Percentiles rank a stretch among this genome's conserved stretches.
These are phyloP conservation scores for Cettia cetti DNA, from an alignment of 2,113 vertebrate genomes.

Conservation along the genomic window DNA sequence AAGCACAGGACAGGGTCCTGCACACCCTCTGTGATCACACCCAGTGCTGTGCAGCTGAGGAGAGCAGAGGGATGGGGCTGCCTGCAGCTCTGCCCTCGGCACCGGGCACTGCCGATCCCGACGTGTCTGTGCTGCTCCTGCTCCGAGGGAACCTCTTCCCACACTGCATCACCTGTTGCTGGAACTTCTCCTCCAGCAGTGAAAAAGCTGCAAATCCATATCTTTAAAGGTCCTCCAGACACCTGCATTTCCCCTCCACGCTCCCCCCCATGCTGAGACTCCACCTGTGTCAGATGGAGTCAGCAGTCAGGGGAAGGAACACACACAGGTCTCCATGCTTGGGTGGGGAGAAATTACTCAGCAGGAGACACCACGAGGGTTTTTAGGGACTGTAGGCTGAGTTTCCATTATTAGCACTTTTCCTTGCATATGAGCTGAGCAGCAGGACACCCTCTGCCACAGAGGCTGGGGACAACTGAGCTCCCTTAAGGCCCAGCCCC, in stretches of 20 bases:
- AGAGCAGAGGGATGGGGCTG: neutral
- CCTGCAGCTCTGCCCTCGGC: neutral
- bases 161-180: neutral
- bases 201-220: neutral
- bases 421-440: neutral
- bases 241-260: neutral
- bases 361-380: neutral
- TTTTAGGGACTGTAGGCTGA: neutral
- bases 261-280: neutral
- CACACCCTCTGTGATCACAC: neutral
- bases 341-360: neutral
- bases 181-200: neutral
- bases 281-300: neutral
- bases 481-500: neutral
- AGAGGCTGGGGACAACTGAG: accelerated
- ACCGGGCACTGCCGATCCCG: accelerated
- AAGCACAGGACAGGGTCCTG: neutral
- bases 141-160: neutral
- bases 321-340: accelerated
- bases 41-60: neutral
- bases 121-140: neutral
- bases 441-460: accelerated
- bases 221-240: neutral
- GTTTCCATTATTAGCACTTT: neutral
- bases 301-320: neutral